Percentiles rank a stretch among this genome's conserved stretches.
These are phyloP conservation scores for Heloderma charlesbogerti DNA, from an alignment of 2,113 vertebrate genomes.

Conservation along the genomic window DNA sequence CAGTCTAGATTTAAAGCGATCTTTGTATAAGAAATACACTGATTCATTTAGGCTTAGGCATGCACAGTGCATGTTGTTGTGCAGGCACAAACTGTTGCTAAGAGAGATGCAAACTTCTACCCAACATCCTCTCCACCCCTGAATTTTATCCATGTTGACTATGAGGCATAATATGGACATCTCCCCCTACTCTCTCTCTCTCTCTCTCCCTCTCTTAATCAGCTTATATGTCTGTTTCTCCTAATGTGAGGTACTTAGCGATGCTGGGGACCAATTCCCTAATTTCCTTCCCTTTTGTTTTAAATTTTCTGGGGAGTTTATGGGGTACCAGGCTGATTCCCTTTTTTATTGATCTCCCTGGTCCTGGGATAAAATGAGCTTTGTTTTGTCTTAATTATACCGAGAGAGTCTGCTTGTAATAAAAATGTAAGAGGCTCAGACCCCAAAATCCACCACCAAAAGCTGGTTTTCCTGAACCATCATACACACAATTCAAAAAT, in stretches of 20 bases:
- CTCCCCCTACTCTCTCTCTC: background rate
- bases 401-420: background rate
- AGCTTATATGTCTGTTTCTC: background rate
- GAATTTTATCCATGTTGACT: background rate
- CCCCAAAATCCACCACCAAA: background rate
- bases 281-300: background rate
- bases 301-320: background rate
- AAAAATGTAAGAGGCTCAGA: background rate
- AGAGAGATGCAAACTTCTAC: background rate
- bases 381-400: background rate
- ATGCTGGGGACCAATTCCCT: background rate
- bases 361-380: background rate
- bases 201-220: background rate
- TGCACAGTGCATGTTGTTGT: no score
- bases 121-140: background rate
- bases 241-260: background rate
- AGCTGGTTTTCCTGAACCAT: background rate
- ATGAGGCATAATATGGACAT: background rate
- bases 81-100: background rate
- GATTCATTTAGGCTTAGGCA: background rate
- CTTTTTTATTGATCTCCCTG: background rate
- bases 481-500: background rate
- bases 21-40: background rate
- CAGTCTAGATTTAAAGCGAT: background rate
- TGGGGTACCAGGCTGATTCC: background rate